phyloP scores from a whole-genome alignment of 2,113 vertebrate genomes.

The Scatophagus argus region DNA sequence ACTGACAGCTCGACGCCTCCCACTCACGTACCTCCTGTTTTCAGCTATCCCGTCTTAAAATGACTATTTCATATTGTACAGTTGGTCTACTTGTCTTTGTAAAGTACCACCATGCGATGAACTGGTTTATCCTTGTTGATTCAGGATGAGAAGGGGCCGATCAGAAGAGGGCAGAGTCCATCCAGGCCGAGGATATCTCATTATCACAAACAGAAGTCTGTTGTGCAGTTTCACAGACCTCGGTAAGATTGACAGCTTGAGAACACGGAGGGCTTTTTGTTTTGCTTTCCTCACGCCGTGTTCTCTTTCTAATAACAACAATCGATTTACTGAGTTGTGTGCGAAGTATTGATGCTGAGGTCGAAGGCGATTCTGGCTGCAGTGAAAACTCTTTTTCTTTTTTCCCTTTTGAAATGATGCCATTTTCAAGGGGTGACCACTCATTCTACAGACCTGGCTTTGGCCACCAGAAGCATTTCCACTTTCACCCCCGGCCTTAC shows the following conservation, averaged over 20 bases:
- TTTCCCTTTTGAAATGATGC: conserved; percentile 25
- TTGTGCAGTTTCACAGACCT: conserved; percentile 37
- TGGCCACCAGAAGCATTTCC: conserved; percentile 48
- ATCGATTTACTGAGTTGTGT: not conserved
- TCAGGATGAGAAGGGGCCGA: conserved; percentile 60
- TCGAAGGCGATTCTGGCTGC: not conserved
- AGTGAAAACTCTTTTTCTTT: not conserved
- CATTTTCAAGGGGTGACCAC: conserved; percentile 63
- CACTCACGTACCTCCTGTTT: conserved; percentile 31
- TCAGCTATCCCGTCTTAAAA: not conserved
- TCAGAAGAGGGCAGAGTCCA: conserved; percentile 70
- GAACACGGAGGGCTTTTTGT: not conserved
- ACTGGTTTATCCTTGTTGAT: not conserved
- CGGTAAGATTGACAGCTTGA: conserved; percentile 50
- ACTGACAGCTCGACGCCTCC: conserved; percentile 6
- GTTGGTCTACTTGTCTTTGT: not conserved
- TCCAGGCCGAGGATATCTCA: conserved; percentile 42
- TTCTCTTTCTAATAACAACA: not conserved
- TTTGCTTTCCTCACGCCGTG: not conserved
- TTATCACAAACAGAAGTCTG: conserved; percentile 64
- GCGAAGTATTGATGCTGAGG: not conserved
- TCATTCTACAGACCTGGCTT: conserved; percentile 61
- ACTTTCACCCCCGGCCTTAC: conserved; percentile 1
- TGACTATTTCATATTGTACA: not conserved
- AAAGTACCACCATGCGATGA: not conserved